These are phyloP conservation scores for Cephus cinctus DNA, from an alignment of 1,140 invertebrate genomes.

Conservation along the genomic window DNA sequence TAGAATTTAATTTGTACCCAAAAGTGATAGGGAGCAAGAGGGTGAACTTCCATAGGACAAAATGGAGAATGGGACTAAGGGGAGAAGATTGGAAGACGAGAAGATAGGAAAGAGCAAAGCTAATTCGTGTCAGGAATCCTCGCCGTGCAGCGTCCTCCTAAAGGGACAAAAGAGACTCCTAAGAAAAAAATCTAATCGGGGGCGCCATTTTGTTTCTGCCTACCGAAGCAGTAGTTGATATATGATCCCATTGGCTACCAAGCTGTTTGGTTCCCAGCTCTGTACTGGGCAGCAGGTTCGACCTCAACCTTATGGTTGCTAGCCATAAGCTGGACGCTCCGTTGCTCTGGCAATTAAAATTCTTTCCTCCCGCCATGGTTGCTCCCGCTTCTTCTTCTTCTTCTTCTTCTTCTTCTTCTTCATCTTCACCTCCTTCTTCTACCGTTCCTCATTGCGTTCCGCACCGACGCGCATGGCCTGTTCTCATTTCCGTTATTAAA, in stretches of 20 bases:
- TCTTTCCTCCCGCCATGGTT: constrained; percentile 46
- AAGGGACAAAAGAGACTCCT: not conserved
- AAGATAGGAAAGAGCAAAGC: too few relatives aligned
- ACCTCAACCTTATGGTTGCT: constrained; percentile 45
- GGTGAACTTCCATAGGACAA: too few relatives aligned
- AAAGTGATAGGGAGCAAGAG: too few relatives aligned
- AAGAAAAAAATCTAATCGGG: constrained; percentile 27
- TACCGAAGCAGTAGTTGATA: constrained; percentile 51
- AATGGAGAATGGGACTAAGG: too few relatives aligned
- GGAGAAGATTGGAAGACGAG: too few relatives aligned
- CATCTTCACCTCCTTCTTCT: constrained; percentile 12
- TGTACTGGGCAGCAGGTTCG: constrained; percentile 42
- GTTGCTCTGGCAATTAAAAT: constrained; percentile 53
- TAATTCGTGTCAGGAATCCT: too few relatives aligned
- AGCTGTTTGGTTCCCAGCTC: constrained; percentile 45
- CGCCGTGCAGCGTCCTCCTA: too few relatives aligned
- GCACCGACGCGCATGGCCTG: not conserved
- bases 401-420: constrained; percentile 21
- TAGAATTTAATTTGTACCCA: too few relatives aligned
- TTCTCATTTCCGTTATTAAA: constrained; percentile 13
- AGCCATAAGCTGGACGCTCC: constrained; percentile 32
- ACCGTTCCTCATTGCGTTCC: constrained; percentile 2
- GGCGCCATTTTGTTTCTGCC: constrained; percentile 51
- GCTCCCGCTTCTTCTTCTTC: constrained; percentile 28
- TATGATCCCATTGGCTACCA: constrained; percentile 56